phyloP scores from a whole-genome alignment of 2,888 invertebrate species.

The Tetropium fuscum region DNA sequence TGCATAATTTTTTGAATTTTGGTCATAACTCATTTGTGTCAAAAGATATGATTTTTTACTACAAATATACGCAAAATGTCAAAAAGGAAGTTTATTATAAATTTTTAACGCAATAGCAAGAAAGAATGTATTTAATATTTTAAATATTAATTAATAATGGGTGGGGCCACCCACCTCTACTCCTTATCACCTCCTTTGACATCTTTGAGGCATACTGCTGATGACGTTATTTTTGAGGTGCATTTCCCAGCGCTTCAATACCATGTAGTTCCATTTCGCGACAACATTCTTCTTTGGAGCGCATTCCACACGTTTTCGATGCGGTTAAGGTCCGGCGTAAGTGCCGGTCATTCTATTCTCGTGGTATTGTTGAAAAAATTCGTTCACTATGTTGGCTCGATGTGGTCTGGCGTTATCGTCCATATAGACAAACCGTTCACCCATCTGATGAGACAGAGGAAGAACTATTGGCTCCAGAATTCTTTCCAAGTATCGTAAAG shows the following conservation, averaged over 20 bases:
- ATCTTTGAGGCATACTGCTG: neutral
- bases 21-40: neutral
- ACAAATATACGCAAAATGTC: neutral
- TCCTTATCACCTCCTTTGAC: neutral
- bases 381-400: neutral
- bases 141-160: constrained; percentile 1
- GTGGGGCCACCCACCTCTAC: neutral
- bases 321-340: neutral
- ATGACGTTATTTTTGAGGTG: neutral
- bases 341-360: neutral
- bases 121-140: too few relatives aligned
- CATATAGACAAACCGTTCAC: neutral
- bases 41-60: neutral
- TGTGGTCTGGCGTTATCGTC: neutral
- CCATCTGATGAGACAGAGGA: neutral
- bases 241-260: neutral
- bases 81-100: neutral
- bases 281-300: neutral
- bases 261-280: neutral
- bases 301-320: neutral
- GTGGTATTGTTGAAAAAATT: neutral
- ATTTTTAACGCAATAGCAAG: too few relatives aligned
- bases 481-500: neutral
- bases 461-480: neutral
- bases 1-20: neutral